phyloP scores from a whole-genome alignment of 2,113 vertebrate species.

The Pithys albifrons region DNA sequence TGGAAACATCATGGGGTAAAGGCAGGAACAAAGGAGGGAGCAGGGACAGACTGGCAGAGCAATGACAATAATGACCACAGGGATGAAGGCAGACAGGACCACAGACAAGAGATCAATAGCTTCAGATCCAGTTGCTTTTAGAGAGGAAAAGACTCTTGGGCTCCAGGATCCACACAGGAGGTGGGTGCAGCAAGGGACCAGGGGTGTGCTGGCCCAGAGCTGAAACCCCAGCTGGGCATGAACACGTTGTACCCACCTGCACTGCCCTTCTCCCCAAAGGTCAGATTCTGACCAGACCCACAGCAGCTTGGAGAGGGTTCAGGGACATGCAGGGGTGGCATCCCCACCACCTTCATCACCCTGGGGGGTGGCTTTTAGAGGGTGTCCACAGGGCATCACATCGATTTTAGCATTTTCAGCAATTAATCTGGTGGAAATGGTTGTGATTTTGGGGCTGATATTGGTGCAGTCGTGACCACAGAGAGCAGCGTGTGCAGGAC shows the following conservation, averaged over 20 bases:
- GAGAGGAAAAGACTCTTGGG: background rate
- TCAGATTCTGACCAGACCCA: background rate
- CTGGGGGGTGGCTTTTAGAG: background rate
- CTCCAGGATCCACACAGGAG: fast-evolving
- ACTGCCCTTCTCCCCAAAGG: fast-evolving
- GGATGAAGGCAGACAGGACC: background rate
- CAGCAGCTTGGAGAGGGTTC: background rate
- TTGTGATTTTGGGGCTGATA: background rate
- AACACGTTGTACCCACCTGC: background rate
- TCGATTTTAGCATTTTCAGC: background rate
- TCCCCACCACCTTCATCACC: no score
- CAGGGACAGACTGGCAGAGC: background rate
- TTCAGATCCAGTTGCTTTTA: background rate
- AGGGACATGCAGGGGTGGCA: background rate
- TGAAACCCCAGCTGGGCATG: background rate
- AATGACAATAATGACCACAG: background rate
- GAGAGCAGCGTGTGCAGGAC: background rate
- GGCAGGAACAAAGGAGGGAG: background rate
- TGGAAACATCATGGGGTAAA: background rate
- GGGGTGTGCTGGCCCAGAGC: background rate
- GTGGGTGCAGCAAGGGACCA: background rate
- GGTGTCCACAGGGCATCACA: fast-evolving
- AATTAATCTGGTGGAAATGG: background rate
- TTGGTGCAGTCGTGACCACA: background rate
- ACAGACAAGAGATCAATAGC: background rate